A percentile compares a stretch with the other conserved stretches of the same genome.
phyloP scores from a whole-genome alignment of 2,888 invertebrate genomes.

The Nephrotoma appendiculata region DNA sequence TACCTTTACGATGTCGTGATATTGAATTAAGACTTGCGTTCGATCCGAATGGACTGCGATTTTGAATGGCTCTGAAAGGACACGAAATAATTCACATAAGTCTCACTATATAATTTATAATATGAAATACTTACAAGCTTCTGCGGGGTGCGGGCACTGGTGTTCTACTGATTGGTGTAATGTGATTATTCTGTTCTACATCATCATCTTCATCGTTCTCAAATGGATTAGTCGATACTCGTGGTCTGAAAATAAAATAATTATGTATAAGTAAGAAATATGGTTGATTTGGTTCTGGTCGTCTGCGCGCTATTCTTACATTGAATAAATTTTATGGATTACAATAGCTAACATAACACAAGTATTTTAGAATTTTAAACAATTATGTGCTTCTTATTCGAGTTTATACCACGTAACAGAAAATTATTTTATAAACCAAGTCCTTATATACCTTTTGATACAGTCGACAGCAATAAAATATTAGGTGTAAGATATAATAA shows the following conservation, averaged over 20 bases:
- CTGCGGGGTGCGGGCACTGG: slow-evolving; percentile 28
- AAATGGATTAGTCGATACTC: slow-evolving; percentile 54
- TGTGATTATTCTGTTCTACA: slow-evolving; percentile 36
- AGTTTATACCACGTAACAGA: background rate
- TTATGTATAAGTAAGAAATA: background rate
- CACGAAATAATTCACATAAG: background rate
- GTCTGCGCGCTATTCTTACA: background rate
- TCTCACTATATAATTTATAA: background rate
- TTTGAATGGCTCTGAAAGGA: background rate
- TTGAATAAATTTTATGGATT: background rate
- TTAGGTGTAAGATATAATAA: background rate
- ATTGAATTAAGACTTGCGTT: background rate
- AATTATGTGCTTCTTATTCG: background rate
- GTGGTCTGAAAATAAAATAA: background rate
- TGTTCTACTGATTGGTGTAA: slow-evolving; percentile 20
- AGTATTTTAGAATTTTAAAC: background rate
- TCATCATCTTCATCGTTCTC: slow-evolving; percentile 55
- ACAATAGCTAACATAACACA: background rate
- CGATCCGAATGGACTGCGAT: background rate
- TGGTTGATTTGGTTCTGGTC: background rate
- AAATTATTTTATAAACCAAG: background rate
- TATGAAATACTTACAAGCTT: slow-evolving; percentile 21
- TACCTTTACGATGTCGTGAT: slow-evolving; percentile 18
- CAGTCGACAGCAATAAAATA: background rate
- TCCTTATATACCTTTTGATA: background rate